phyloP scores from a whole-genome alignment of 92 coral and sea anemone species.

The Ricordea florida region DNA sequence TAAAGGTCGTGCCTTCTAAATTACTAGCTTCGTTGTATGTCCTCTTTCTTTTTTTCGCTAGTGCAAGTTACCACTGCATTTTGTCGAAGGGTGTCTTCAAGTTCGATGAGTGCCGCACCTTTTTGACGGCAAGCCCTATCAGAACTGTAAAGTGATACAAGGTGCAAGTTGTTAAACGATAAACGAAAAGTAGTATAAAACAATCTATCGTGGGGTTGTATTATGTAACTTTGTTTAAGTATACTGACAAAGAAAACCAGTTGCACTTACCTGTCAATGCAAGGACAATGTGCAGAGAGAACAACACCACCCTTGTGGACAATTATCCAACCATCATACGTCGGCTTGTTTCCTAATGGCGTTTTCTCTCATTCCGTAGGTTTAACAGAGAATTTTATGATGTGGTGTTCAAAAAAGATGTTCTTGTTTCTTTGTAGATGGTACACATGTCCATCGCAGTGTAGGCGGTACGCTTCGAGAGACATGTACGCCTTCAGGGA shows the following conservation, averaged over 20 bases:
- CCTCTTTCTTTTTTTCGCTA: constrained; percentile 10
- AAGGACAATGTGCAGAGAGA: too few relatives aligned
- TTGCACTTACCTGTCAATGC: constrained; percentile 11
- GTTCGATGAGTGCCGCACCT: constrained; percentile 1
- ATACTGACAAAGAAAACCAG: too few relatives aligned
- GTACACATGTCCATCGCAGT: too few relatives aligned
- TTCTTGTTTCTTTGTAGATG: background rate
- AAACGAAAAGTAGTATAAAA: too few relatives aligned
- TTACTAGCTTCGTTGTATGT: constrained; percentile 1
- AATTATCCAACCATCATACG: constrained; percentile 26
- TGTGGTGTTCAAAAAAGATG: background rate
- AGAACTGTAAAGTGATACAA: too few relatives aligned
- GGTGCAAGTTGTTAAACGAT: too few relatives aligned
- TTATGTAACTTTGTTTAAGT: too few relatives aligned
- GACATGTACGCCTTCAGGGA: too few relatives aligned
- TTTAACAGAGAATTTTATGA: background rate
- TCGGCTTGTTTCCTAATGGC: too few relatives aligned
- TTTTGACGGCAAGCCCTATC: constrained; percentile 6
- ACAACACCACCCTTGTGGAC: background rate
- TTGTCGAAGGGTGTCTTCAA: constrained; percentile 9
- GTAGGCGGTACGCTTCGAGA: too few relatives aligned
- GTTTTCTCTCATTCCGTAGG: constrained; percentile 16
- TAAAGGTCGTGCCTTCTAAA: constrained; percentile 13
- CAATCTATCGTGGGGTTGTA: too few relatives aligned
- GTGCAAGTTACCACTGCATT: background rate